These are phyloP conservation scores for Atractosteus spatula DNA, from an alignment of 2,113 vertebrate species.

Conservation along the genomic window DNA sequence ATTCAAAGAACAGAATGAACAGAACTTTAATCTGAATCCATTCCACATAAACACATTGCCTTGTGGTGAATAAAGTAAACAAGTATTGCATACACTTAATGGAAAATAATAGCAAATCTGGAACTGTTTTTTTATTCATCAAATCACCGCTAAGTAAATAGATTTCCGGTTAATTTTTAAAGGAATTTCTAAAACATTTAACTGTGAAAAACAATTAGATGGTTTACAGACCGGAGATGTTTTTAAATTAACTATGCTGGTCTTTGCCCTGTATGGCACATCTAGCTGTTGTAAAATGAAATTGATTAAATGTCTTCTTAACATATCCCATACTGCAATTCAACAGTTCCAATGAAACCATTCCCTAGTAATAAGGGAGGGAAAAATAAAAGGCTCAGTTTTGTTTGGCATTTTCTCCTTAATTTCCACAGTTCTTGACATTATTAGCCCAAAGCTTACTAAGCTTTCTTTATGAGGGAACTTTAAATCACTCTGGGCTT, in stretches of 20 bases:
- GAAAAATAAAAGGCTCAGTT: too few species aligned
- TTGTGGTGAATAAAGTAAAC: neutral
- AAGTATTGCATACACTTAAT: neutral
- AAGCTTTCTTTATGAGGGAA: too few species aligned
- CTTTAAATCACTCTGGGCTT: too few species aligned
- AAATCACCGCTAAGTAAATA: neutral
- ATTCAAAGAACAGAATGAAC: neutral
- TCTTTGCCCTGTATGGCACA: conserved; percentile 8
- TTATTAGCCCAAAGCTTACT: too few species aligned
- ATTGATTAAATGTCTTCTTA: neutral
- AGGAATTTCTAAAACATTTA: neutral
- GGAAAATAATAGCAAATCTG: neutral
- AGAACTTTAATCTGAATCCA: neutral
- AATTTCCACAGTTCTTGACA: too few species aligned
- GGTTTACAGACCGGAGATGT: conserved; percentile 10
- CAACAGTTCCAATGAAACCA: neutral
- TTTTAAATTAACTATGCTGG: neutral
- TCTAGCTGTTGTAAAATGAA: neutral
- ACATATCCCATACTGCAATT: neutral
- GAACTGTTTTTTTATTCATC: neutral
- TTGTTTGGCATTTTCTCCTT: too few species aligned
- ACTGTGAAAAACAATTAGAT: conserved; percentile 13
- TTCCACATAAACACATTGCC: neutral
- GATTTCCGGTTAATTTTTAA: conserved; percentile 13
- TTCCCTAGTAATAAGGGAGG: neutral